Evolutionary conservation across 2,113 vertebrate genomes (phyloP).

Genomic region (Paedocypris sp.): DNA sequence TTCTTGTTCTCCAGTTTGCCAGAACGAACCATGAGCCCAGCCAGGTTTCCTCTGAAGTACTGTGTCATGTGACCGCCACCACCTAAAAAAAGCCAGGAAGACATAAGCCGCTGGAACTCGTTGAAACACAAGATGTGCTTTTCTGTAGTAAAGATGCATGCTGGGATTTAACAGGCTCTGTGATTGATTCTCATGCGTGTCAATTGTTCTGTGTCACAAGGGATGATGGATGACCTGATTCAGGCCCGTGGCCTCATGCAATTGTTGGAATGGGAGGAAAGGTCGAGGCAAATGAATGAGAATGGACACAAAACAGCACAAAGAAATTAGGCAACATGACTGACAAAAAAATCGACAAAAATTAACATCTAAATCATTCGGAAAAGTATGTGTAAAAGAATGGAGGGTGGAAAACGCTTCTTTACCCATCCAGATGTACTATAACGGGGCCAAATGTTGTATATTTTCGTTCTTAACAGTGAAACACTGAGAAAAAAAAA

Average conservation of each 20-base stretch:
- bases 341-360: background rate
- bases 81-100: conserved; percentile 49
- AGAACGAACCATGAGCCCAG: conserved; percentile 82
- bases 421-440: no score
- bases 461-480: no score
- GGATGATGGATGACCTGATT: conserved; percentile 41
- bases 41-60: conserved; percentile 88
- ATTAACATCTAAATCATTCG: background rate
- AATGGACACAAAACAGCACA: conserved; percentile 7
- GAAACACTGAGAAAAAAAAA: no score
- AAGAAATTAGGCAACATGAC: background rate
- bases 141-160: conserved; percentile 10
- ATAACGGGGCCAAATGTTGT: no score
- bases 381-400: background rate
- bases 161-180: conserved; percentile 46
- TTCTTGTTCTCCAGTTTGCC: conserved; percentile 92
- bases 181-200: conserved; percentile 72
- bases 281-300: conserved; percentile 27
- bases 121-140: no score
- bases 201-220: conserved; percentile 55
- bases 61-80: conserved; percentile 81
- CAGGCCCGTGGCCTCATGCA: conserved; percentile 64
- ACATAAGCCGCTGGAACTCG: background rate
- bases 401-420: no score
- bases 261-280: conserved; percentile 13